Conservation (phyloP, 2,113 vertebrate species). For the Perca fluviatilis region DNA sequence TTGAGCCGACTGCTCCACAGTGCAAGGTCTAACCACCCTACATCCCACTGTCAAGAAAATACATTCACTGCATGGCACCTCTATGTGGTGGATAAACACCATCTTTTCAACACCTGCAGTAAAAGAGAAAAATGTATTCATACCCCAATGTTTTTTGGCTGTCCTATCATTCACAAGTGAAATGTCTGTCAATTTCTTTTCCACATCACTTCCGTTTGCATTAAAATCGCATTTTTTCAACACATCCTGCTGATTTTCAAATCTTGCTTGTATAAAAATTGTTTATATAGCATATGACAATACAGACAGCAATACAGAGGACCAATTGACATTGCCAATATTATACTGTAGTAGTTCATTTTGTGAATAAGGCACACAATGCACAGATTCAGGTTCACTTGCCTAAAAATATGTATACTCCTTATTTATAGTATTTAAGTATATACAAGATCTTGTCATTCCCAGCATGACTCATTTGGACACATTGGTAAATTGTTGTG, state of each 20-base stretch:
- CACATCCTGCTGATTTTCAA: slow-evolving; percentile 49
- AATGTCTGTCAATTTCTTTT: slow-evolving; percentile 83
- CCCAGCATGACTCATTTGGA: slow-evolving; percentile 94
- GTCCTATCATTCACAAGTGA: slow-evolving; percentile 65
- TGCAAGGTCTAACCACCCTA: slow-evolving; percentile 68
- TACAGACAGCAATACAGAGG: slow-evolving; percentile 80
- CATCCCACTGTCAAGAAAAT: slow-evolving; percentile 77
- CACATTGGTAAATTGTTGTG: slow-evolving; percentile 81
- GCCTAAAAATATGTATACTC: slow-evolving; percentile 93
- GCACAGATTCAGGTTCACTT: slow-evolving; percentile 97
- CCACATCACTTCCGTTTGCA: slow-evolving; percentile 70
- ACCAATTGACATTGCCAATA: slow-evolving; percentile 88
- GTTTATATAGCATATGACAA: slow-evolving; percentile 60
- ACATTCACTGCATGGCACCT: slow-evolving; percentile 83
- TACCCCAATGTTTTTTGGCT: slow-evolving; percentile 26
- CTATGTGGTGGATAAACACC: slow-evolving; percentile 67
- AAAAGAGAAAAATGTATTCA: slow-evolving; percentile 48
- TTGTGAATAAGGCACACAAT: slow-evolving; percentile 99
- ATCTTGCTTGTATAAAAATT: slow-evolving; percentile 49
- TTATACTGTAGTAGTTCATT: slow-evolving; percentile 83
- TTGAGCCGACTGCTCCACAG: slow-evolving; percentile 64
- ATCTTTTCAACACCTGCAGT: slow-evolving; percentile 52
- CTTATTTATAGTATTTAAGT: slow-evolving; percentile 87
- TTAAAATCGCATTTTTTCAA: slow-evolving; percentile 45
- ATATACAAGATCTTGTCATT: slow-evolving; percentile 95